Evolutionary conservation across 2,888 invertebrate genomes (phyloP).

Genomic region (Coelinius sp.): DNA sequence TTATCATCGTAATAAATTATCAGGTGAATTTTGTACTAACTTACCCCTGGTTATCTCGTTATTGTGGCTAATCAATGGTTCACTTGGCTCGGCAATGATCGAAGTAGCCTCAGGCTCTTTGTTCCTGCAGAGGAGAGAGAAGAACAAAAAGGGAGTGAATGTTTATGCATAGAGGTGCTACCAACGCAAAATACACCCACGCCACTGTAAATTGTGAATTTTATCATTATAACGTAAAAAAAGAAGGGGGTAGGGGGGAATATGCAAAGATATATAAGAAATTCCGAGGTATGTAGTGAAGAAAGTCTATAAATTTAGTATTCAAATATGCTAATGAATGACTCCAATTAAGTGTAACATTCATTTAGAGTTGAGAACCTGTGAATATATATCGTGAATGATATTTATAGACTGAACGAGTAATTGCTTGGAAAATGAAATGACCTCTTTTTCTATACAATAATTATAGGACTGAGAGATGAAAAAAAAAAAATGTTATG

Average conservation of each 20-base stretch:
- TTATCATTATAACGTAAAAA: not conserved
- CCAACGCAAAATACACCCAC: constrained; percentile 32
- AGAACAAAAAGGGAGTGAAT: constrained; percentile 13
- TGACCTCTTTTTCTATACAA: not conserved
- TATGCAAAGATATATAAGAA: not conserved
- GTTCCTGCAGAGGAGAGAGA: constrained; percentile 10
- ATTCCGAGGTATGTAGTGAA: constrained; percentile 25
- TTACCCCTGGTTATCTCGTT: constrained; percentile 14
- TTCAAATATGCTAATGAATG: constrained; percentile 30
- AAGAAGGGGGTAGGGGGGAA: too few relatives aligned
- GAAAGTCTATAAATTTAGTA: constrained; percentile 20
- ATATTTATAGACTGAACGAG: not conserved
- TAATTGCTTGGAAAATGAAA: constrained; percentile 3
- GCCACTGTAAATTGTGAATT: constrained; percentile 2
- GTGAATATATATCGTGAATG: not conserved
- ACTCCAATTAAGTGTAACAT: not conserved
- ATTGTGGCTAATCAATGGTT: constrained; percentile 6
- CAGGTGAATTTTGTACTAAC: not conserved
- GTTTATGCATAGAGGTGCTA: constrained; percentile 20
- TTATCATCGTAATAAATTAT: not conserved
- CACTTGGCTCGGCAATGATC: not conserved
- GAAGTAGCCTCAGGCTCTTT: constrained; percentile 15
- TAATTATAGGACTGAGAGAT: not conserved
- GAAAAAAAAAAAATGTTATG: not conserved
- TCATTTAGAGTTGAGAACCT: not conserved